Evolutionary conservation across 1,140 invertebrate species (phyloP).

Genomic region (Lutraria rhynchaena): DNA sequence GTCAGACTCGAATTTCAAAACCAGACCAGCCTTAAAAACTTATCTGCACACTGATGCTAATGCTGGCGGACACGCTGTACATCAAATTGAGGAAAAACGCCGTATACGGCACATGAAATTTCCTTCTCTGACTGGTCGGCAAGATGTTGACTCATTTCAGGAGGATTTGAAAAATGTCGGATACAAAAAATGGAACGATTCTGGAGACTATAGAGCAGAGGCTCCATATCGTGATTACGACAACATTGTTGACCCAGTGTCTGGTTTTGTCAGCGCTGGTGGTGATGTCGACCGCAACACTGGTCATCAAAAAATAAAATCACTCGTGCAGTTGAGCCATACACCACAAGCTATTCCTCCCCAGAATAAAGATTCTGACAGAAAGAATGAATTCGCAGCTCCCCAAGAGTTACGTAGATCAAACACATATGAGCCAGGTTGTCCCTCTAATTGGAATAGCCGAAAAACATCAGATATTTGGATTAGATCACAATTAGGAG

Average conservation of each 20-base stretch:
- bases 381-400: conserved; percentile 67
- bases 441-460: conserved; percentile 79
- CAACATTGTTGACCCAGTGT: conserved; percentile 79
- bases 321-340: conserved; percentile 75
- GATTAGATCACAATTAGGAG: conserved; percentile 78
- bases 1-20: conserved; percentile 74
- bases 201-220: conserved; percentile 70
- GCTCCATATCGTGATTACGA: conserved; percentile 78
- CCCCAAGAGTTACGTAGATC: conserved; percentile 73
- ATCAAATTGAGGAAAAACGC: conserved; percentile 76
- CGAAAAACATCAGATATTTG: conserved; percentile 74
- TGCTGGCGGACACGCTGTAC: conserved; percentile 71
- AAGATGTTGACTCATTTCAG: conserved; percentile 77
- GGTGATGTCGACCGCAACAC: conserved; percentile 79
- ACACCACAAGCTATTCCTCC: conserved; percentile 75
- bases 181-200: conserved; percentile 78
- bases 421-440: conserved; percentile 72
- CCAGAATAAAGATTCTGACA: conserved; percentile 65
- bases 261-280: conserved; percentile 80
- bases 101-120: conserved; percentile 79
- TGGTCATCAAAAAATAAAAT: conserved; percentile 73
- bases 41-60: conserved; percentile 74
- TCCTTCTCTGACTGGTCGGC: conserved; percentile 72
- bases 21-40: conserved; percentile 73
- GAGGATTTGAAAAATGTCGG: conserved; percentile 60